Evolutionary conservation across 2,888 invertebrate genomes (phyloP).

Genomic region (Caenorhabditis sulstoni): DNA sequence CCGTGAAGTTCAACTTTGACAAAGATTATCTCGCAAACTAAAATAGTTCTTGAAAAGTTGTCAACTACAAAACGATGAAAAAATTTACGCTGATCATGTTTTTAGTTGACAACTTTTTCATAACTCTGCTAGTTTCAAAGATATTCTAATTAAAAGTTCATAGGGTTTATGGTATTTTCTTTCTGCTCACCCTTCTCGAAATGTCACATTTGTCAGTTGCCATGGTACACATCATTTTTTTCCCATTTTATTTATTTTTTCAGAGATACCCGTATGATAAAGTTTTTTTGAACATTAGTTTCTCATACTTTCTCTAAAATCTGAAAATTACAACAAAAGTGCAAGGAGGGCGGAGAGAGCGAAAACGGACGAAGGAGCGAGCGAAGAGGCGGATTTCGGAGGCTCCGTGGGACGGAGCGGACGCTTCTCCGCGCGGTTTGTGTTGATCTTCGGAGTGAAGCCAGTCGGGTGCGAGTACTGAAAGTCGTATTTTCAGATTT

Average conservation of each 20-base stretch:
- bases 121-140: too few relatives aligned
- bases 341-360: conserved; percentile 11
- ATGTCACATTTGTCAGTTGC: conserved; percentile 24
- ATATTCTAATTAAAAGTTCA: too few relatives aligned
- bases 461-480: conserved; percentile 46
- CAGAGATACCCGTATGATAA: conserved; percentile 33
- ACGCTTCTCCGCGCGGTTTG: conserved; percentile 45
- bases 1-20: too few relatives aligned
- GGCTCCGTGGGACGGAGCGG: conserved; percentile 31
- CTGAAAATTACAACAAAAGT: conserved; percentile 6
- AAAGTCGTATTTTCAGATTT: conserved; percentile 6
- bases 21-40: too few relatives aligned
- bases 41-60: too few relatives aligned
- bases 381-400: conserved; percentile 20
- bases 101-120: too few relatives aligned
- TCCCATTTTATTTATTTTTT: conserved; percentile 8
- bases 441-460: conserved; percentile 39
- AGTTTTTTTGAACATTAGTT: conserved; percentile 8
- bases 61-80: too few relatives aligned
- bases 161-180: too few relatives aligned
- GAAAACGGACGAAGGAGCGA: conserved; percentile 16
- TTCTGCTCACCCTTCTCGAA: conserved; percentile 15
- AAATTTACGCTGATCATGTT: too few relatives aligned
- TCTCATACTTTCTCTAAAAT: not conserved
- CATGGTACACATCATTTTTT: conserved; percentile 9